Base-by-base conservation (phyloP, 2,113 vertebrate genomes). In the Oostethus manadensis region DNA sequence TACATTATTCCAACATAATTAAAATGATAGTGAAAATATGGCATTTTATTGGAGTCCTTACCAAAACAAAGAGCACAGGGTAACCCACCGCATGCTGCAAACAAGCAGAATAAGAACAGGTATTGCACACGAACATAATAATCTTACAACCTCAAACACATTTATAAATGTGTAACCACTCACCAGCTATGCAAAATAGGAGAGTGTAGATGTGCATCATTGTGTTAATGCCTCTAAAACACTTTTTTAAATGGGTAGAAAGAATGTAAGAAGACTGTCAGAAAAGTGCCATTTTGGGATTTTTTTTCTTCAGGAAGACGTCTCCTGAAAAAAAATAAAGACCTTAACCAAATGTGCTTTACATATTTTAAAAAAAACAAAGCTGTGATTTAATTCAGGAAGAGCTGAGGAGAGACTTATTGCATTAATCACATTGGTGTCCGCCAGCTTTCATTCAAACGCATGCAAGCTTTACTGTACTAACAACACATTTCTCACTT, bases 131-230 rank as follows among this genome's bases (percentile, higher is more conserved):
- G 71, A 74, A 68, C 11, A 58, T 15, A 23, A 43, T 0, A 17
- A 29, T 58, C 18, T 56, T 9, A 40, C 14, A 20, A 16, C 38
- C 18, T 50, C 20, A 50, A 48, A 48, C 14, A 38, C 6, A 65
- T 49, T 0, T 2, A 23, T 11, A 10, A n/a, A 55, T 18, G 18
- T 43, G 13, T 6, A 14, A 38, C 29, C 33, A 77, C 82, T 77
- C 26, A 89, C 89, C 81, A 72, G 76, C 66, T 43, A 87, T 42
- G 60, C 45, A 65, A 58, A 80, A 72, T 62, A 86, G 16, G 11
- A 86, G 64, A 21, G 66, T 47, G 35, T 46, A 68, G 20, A 84
- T 8, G 62, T 55, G 70, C 73, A 70, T 78, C 88, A 89, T 88
- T 38, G 63, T 84, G 71, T 8, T 56, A 50, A 56, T 9, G 51